Conservation (phyloP, 53 echinoderm and acorn worm genomes). For the Actinopyga echinites region DNA sequence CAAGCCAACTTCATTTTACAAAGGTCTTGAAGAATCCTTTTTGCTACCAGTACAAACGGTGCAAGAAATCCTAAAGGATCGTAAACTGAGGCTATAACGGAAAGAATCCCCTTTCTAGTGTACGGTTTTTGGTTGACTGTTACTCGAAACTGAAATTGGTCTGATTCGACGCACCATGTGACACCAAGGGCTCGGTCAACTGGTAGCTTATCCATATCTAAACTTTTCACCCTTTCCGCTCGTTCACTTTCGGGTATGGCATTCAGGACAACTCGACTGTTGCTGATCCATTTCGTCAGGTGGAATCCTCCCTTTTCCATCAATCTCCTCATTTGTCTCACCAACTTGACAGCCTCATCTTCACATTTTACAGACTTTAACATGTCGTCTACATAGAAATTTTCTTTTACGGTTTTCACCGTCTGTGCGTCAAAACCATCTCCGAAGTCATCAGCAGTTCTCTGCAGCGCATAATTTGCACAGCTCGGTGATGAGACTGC, state of each 20-base stretch:
- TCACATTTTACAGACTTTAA: constrained; percentile 31
- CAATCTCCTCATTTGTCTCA: constrained; percentile 4
- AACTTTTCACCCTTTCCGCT: constrained; percentile 36
- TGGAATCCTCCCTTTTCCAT: constrained; percentile 45
- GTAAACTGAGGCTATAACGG: constrained; percentile 49
- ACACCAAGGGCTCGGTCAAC: not conserved
- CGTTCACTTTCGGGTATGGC: constrained; percentile 44
- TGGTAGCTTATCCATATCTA: constrained; percentile 31
- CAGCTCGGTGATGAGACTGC: constrained; percentile 65
- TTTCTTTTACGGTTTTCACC: not conserved
- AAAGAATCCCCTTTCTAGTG: constrained; percentile 40
- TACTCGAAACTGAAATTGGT: constrained; percentile 24
- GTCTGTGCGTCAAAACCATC: not conserved
- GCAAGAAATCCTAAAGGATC: constrained; percentile 61
- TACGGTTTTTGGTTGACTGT: not conserved
- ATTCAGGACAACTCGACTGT: constrained; percentile 37
- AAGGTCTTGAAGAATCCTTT: constrained; percentile 58
- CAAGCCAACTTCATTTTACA: constrained; percentile 38
- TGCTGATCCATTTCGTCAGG: constrained; percentile 58
- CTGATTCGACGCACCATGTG: constrained; percentile 23
- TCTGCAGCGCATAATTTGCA: constrained; percentile 59
- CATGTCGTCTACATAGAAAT: constrained; percentile 56
- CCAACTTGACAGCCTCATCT: constrained; percentile 40
- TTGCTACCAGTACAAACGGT: constrained; percentile 56
- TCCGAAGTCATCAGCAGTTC: constrained; percentile 42